These are phyloP conservation scores for Brienomyrus brachyistius DNA, from an alignment of 2,113 vertebrate genomes.

Conservation along the genomic window DNA sequence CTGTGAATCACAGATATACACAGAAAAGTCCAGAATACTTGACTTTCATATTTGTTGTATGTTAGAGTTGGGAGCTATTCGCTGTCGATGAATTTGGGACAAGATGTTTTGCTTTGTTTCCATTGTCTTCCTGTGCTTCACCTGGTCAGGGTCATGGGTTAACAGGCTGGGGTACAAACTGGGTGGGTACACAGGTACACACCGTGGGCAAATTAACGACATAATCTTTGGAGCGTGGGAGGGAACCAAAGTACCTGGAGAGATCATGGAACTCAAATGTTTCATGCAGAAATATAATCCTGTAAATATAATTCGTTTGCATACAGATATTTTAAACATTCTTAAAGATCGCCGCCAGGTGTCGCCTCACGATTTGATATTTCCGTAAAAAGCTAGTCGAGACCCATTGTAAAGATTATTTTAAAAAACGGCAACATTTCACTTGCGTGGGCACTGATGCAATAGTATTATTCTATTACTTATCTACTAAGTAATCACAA, in stretches of 20 bases:
- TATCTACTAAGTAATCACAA: not conserved
- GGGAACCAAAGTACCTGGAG: not conserved
- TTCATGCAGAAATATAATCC: not conserved
- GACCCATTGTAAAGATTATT: not conserved
- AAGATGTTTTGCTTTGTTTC: not conserved
- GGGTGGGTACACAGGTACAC: not conserved
- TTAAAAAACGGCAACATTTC: not conserved
- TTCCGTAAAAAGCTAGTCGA: not conserved
- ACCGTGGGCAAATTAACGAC: not conserved
- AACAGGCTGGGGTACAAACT: not conserved
- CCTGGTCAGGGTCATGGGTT: not conserved
- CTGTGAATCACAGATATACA: not conserved
- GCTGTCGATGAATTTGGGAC: not conserved
- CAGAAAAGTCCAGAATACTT: not conserved
- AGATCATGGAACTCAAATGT: not conserved
- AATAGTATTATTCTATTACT: not conserved
- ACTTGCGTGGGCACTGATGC: not conserved
- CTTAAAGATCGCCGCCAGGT: not conserved
- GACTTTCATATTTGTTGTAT: not conserved
- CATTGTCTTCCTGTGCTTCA: not conserved
- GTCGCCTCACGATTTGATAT: not conserved
- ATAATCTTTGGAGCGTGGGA: not conserved
- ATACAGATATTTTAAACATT: not conserved
- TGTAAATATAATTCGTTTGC: not conserved
- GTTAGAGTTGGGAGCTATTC: not conserved